Base-by-base conservation (phyloP, 2,797 vertebrate genomes). In the Fundulus diaphanus region DNA sequence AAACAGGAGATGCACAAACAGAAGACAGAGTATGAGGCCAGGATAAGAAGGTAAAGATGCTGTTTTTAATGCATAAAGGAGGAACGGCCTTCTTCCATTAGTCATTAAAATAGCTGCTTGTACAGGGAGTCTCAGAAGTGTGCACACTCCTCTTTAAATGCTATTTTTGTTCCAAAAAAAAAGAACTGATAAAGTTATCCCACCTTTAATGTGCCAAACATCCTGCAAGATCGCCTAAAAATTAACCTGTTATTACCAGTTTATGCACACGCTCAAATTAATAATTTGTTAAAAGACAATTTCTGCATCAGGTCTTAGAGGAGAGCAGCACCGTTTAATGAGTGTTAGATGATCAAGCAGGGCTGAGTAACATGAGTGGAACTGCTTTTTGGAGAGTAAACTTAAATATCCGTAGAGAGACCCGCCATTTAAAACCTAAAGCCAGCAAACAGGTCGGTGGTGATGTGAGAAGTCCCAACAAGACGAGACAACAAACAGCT, bases 1-100 rank as follows among this genome's bases (percentile, higher is more conserved):
- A 99, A 99, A 81, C 97, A 98, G 90, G 98, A 99, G 89, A 99
- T 99, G 97, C 91, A 95, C 80, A 99, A 99, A 81, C 98, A 99
- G 92, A 99, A 99, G 92, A 83, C 93, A 0, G 98, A 99, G 69
- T 99, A 98, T 7, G 98, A 99, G 85, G 95, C 96, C 83, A 96
- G 96, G 87, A 96, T 99, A 85, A 99, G 97, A 90, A 98, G 98
- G 98, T 99, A 90, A 78, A 18, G 46, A 44, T 59, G 22, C 31
- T 51, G 11, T 20, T 12, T 61, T 20, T 52, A 15, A n/a, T n/a
- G n/a, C n/a, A n/a, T n/a, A n/a, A n/a, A n/a, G n/a, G n/a, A n/a
- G n/a, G n/a, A n/a, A n/a, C 12, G 3, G 8, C 11, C 12, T 48
- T 49, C 13, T 67, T 44, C 22, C 2, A 44, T 69, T 33, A 35